A percentile compares a stretch with the other conserved stretches of the same genome.
These are phyloP conservation scores for Orycteropus afer DNA, from an alignment of 2,113 vertebrate genomes.

Conservation along the genomic window DNA sequence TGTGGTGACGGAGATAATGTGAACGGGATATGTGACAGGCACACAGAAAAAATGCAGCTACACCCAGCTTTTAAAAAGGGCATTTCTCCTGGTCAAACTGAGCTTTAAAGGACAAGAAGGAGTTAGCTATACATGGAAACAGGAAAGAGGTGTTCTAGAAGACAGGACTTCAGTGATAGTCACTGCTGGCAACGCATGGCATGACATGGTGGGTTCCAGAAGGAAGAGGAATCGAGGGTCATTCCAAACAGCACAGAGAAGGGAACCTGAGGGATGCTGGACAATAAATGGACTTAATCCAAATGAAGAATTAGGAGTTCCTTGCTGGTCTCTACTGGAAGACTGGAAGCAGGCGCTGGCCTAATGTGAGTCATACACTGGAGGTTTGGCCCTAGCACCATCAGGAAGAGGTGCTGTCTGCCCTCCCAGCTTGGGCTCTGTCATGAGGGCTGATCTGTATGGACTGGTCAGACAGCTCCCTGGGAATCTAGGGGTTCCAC, in stretches of 20 bases:
- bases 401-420: neutral
- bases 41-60: neutral
- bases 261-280: neutral
- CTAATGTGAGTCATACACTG: accelerated
- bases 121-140: neutral
- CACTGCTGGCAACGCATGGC: accelerated
- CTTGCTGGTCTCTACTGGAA: neutral
- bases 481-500: no score
- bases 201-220: neutral
- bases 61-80: neutral
- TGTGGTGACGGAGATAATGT: neutral
- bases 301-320: neutral
- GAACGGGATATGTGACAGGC: neutral
- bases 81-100: neutral
- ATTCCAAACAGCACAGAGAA: neutral
- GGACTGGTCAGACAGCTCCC: neutral
- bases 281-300: neutral
- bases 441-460: neutral
- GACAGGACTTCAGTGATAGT: neutral
- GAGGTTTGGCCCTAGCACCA: neutral
- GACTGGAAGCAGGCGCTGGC: neutral
- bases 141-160: neutral
- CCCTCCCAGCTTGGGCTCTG: neutral
- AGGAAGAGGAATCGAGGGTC: no score
- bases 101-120: neutral